Conservation (phyloP, 2,888 invertebrate species). For the Drosophila neotestacea region DNA sequence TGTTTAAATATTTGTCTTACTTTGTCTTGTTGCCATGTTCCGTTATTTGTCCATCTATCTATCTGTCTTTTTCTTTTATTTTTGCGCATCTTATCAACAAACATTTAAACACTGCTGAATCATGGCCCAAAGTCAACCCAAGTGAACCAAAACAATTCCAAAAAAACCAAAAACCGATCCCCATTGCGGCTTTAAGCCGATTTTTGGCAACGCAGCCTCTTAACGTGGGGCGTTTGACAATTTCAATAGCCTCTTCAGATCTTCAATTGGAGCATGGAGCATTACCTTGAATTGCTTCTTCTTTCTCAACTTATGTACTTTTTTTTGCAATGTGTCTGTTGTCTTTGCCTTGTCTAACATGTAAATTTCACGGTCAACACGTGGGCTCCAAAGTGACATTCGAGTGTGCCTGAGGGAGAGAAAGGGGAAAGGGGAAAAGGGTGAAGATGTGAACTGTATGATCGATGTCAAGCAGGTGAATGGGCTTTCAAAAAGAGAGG, state of each 20-base stretch:
- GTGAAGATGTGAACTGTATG: constrained; percentile 17
- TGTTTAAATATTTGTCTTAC: constrained; percentile 61
- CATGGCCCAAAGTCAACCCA: constrained; percentile 55
- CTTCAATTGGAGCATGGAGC: constrained; percentile 70
- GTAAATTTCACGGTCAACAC: constrained; percentile 69
- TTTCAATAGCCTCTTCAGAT: constrained; percentile 68
- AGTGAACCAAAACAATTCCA: not conserved
- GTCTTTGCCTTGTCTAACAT: constrained; percentile 42
- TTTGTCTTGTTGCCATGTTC: constrained; percentile 50
- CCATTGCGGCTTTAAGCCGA: constrained; percentile 66
- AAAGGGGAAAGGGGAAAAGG: constrained; percentile 12
- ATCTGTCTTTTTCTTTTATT: constrained; percentile 11
- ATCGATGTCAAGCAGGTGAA: constrained; percentile 45
- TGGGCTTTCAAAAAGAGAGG: constrained; percentile 24
- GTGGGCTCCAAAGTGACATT: constrained; percentile 49
- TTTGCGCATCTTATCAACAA: constrained; percentile 68
- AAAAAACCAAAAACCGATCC: constrained; percentile 30
- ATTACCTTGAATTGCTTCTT: constrained; percentile 50
- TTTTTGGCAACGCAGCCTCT: constrained; percentile 63
- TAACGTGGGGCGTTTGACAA: constrained; percentile 74
- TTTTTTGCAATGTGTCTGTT: constrained; percentile 32
- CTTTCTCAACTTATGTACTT: constrained; percentile 1
- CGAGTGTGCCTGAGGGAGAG: constrained; percentile 18
- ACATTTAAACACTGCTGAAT: constrained; percentile 67
- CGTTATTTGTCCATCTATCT: constrained; percentile 64